Conservation (phyloP, 2,113 vertebrate species). For the Chitala chitala region DNA sequence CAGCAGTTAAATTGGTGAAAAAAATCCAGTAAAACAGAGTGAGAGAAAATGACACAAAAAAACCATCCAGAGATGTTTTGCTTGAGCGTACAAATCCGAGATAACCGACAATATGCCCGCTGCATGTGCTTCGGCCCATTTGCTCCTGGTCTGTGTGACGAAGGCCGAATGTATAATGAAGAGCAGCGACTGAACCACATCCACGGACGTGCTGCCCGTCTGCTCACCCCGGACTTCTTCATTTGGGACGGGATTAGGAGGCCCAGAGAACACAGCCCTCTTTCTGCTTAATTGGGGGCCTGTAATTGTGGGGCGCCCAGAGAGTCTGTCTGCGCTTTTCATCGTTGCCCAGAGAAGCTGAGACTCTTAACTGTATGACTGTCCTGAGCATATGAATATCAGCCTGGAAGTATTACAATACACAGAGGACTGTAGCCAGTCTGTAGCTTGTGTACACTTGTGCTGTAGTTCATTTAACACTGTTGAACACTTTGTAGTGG, state of each 20-base stretch:
- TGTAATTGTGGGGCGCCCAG: conserved; percentile 49
- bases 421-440: no score
- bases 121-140: conserved; percentile 27
- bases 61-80: conserved; percentile 33
- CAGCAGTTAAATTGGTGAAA: conserved; percentile 35
- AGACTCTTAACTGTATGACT: background rate
- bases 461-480: no score
- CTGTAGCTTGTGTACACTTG: no score
- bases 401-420: no score
- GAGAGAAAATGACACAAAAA: conserved; percentile 7
- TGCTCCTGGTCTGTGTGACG: conserved; percentile 30
- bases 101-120: conserved; percentile 29
- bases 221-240: conserved; percentile 36
- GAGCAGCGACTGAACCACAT: conserved; percentile 46
- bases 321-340: conserved; percentile 30
- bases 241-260: conserved; percentile 57
- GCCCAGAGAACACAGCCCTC: conserved; percentile 39
- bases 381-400: no score
- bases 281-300: conserved; percentile 52
- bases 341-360: conserved; percentile 10
- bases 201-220: conserved; percentile 36
- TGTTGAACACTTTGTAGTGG: no score
- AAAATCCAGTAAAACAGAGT: conserved; percentile 16
- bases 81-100: conserved; percentile 49
- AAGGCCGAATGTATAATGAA: conserved; percentile 51